These are phyloP conservation scores for Hypolimnas misippus DNA, from an alignment of 2,888 invertebrate species.

Conservation along the genomic window DNA sequence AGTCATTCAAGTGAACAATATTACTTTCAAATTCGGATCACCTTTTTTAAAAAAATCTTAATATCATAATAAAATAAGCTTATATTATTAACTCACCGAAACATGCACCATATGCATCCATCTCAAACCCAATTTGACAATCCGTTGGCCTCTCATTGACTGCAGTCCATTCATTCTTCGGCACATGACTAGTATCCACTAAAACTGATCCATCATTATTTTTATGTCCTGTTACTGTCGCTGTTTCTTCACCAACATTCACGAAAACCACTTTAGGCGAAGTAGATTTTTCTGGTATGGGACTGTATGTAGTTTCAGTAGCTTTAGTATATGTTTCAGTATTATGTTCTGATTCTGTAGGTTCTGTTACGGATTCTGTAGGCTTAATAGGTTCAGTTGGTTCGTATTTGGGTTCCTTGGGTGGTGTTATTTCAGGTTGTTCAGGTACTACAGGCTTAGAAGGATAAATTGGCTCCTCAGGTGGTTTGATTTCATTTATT, in stretches of 20 bases:
- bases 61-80: too few relatives aligned
- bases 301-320: conserved; percentile 51
- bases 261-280: conserved; percentile 56
- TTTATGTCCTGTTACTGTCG: conserved; percentile 52
- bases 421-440: not conserved
- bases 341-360: not conserved
- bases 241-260: conserved; percentile 54
- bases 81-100: conserved; percentile 70
- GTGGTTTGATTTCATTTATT: not conserved
- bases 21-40: too few relatives aligned
- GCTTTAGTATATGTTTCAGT: conserved; percentile 21
- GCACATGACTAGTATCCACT: conserved; percentile 59
- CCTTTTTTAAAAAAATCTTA: too few relatives aligned
- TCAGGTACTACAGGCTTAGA: not conserved
- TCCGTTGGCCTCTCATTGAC: conserved; percentile 54
- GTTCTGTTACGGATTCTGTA: not conserved
- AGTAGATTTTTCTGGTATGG: conserved; percentile 44
- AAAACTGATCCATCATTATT: conserved; percentile 58
- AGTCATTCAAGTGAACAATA: too few relatives aligned
- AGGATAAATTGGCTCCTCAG: not conserved
- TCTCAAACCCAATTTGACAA: conserved; percentile 81
- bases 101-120: conserved; percentile 83
- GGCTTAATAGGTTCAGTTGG: conserved; percentile 16
- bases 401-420: not conserved
- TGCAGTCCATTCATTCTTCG: conserved; percentile 64